phyloP scores from a whole-genome alignment of 2,113 vertebrate species.

The Silurus meridionalis region DNA sequence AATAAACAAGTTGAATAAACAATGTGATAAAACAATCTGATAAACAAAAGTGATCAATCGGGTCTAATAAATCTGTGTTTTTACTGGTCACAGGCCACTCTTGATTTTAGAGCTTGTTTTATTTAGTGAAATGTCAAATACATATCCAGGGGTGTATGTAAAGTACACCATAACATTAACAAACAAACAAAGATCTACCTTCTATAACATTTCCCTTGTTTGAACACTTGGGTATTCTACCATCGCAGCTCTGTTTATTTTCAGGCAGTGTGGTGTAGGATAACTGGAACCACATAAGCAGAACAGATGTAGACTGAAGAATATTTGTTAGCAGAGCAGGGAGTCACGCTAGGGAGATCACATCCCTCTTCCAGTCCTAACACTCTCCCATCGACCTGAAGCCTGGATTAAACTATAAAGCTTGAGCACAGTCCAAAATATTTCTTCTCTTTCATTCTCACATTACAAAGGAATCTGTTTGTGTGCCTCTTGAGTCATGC shows the following conservation, averaged over 20 bases:
- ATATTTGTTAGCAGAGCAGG: constrained; percentile 53
- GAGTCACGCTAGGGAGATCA: constrained; percentile 58
- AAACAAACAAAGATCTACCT: constrained; percentile 28
- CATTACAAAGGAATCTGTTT: background rate
- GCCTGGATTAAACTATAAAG: constrained; percentile 1
- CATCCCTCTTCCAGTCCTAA: constrained; percentile 3
- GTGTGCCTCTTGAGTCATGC: background rate
- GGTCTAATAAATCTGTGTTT: background rate
- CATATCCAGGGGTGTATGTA: constrained; percentile 34
- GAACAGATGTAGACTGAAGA: constrained; percentile 35
- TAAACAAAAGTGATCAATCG: background rate
- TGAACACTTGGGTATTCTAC: background rate
- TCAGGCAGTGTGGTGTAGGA: constrained; percentile 43
- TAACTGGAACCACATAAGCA: constrained; percentile 49
- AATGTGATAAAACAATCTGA: too few relatives aligned
- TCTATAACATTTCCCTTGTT: constrained; percentile 18
- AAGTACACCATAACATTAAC: constrained; percentile 29
- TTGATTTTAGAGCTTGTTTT: background rate
- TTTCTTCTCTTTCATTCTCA: background rate
- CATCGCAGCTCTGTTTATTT: constrained; percentile 47
- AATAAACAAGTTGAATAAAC: background rate
- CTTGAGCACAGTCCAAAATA: background rate
- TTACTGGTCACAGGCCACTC: background rate
- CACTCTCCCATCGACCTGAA: constrained; percentile 27
- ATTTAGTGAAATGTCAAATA: constrained; percentile 53